These are phyloP conservation scores for Capreolus pygargus DNA, from an alignment of 2,113 vertebrate species.

Conservation along the genomic window DNA sequence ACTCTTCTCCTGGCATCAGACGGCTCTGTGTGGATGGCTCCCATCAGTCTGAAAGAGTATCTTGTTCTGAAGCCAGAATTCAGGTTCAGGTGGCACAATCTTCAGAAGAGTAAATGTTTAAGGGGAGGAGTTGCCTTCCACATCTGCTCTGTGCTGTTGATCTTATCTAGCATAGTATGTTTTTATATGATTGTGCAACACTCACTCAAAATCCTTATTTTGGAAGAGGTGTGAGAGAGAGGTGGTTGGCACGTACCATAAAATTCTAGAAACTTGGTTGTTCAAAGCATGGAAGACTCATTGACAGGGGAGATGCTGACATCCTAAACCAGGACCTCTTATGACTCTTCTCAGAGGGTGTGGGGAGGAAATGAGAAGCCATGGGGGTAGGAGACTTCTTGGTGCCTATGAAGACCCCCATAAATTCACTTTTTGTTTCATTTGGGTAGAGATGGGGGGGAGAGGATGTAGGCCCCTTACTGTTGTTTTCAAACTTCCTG, in stretches of 20 bases:
- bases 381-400: background rate
- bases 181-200: background rate
- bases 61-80: background rate
- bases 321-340: background rate
- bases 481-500: background rate
- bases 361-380: background rate
- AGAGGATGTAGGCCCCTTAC: background rate
- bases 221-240: background rate
- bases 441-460: background rate
- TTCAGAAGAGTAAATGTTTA: background rate
- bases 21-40: background rate
- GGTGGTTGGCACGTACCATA: background rate
- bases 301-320: background rate
- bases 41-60: background rate
- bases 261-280: background rate
- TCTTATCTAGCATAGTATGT: background rate
- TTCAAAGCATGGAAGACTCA: background rate
- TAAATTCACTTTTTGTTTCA: background rate
- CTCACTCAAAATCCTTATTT: background rate
- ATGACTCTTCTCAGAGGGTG: background rate
- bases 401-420: background rate
- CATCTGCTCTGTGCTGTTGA: background rate
- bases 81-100: background rate
- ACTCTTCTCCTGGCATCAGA: background rate
- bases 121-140: background rate